Conservation (phyloP, 1,140 invertebrate species). For the Gonatopus flavifemur region DNA sequence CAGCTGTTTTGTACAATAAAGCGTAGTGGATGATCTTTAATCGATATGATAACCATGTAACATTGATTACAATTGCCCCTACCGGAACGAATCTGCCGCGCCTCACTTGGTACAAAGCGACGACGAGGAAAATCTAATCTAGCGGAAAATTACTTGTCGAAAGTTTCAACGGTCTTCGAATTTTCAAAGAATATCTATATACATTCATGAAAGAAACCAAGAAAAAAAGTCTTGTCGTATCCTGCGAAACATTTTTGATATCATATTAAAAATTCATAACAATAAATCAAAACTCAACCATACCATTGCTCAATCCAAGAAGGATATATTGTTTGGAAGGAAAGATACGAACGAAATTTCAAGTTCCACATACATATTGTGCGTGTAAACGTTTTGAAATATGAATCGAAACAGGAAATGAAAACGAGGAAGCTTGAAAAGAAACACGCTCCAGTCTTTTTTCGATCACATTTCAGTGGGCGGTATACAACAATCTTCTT, state of each 20-base stretch:
- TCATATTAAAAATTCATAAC: too few species aligned
- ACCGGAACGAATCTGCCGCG: background rate
- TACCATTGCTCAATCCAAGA: too few species aligned
- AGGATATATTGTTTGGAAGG: too few species aligned
- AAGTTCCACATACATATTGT: too few species aligned
- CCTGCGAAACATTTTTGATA: too few species aligned
- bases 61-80: constrained; percentile 18
- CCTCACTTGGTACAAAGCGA: background rate
- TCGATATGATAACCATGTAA: constrained; percentile 24
- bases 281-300: too few species aligned
- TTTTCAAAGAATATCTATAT: background rate
- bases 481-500: constrained; percentile 4
- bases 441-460: constrained; percentile 25
- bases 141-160: constrained; percentile 24
- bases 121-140: constrained; percentile 9
- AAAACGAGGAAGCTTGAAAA: constrained; percentile 17
- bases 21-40: constrained; percentile 18
- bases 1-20: constrained; percentile 34
- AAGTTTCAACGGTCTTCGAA: background rate
- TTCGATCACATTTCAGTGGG: constrained; percentile 29
- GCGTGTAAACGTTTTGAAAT: too few species aligned
- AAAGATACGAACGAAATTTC: too few species aligned
- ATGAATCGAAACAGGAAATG: constrained; percentile 9
- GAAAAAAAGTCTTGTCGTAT: background rate
- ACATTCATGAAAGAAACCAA: background rate